Conservation (phyloP, 2,888 invertebrate genomes). For the Cheiracanthium punctorium region DNA sequence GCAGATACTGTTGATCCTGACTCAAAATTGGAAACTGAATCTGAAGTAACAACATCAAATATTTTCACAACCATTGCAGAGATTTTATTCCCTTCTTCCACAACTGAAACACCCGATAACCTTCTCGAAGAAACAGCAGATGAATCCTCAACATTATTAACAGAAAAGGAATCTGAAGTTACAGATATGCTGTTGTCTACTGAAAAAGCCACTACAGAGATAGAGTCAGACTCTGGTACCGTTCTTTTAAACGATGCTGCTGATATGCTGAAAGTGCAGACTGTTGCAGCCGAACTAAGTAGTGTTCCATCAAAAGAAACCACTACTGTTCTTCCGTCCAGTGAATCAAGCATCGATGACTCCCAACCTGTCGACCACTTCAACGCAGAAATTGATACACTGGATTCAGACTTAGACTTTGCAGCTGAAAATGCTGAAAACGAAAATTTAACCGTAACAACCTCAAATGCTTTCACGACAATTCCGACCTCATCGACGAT, state of each 20-base stretch:
- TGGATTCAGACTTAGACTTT: neutral
- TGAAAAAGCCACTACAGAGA: neutral
- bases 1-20: neutral
- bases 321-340: neutral
- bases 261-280: neutral
- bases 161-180: neutral
- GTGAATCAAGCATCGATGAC: neutral
- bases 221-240: neutral
- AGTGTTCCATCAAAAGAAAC: neutral
- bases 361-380: neutral
- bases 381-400: neutral
- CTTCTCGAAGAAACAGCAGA: neutral
- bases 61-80: constrained; percentile 37
- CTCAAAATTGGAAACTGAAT: neutral
- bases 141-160: no score
- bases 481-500: neutral
- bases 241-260: neutral
- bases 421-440: neutral
- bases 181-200: neutral
- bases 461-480: neutral
- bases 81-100: constrained; percentile 1
- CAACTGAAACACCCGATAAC: neutral
- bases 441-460: neutral
- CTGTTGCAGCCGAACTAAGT: neutral
- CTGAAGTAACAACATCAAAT: neutral